Percentiles rank a stretch among this genome's conserved stretches.
Conservation (phyloP, 2,888 invertebrate species). For the Hirtodrosophila histrioides region DNA sequence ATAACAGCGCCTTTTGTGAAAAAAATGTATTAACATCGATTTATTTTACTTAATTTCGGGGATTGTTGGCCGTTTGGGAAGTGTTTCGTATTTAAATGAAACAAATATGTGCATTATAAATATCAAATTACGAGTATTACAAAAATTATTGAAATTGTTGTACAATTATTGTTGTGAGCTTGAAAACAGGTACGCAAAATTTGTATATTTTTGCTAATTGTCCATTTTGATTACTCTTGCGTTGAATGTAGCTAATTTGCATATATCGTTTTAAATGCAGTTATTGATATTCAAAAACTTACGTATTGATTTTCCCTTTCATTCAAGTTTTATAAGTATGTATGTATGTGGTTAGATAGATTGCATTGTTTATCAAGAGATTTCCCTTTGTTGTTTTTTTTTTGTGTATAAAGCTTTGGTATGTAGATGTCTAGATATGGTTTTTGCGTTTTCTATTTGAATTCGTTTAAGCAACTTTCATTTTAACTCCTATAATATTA, state of each 20-base stretch:
- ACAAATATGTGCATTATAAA: slow-evolving; percentile 41
- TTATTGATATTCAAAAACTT: slow-evolving; percentile 65
- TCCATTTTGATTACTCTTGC: slow-evolving; percentile 44
- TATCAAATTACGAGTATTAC: slow-evolving; percentile 34
- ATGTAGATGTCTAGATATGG: slow-evolving; percentile 41
- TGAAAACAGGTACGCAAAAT: slow-evolving; percentile 27
- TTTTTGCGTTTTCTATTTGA: slow-evolving; percentile 35
- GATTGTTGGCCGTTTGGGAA: slow-evolving; percentile 71
- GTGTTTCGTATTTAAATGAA: slow-evolving; percentile 27
- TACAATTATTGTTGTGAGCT: slow-evolving; percentile 57
- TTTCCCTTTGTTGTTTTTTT: slow-evolving; percentile 3
- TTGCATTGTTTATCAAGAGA: slow-evolving; percentile 9
- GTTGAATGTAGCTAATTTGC: slow-evolving; percentile 21
- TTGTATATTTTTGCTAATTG: slow-evolving; percentile 18
- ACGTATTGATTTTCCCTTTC: slow-evolving; percentile 45
- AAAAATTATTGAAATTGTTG: slow-evolving; percentile 46
- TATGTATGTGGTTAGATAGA: slow-evolving; percentile 31
- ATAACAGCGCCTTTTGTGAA: slow-evolving; percentile 56
- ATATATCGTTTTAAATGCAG: slow-evolving; percentile 60
- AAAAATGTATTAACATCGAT: slow-evolving; percentile 45
- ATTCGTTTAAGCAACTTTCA: slow-evolving; percentile 26
- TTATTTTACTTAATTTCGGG: slow-evolving; percentile 34
- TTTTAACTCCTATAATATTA: slow-evolving; percentile 14
- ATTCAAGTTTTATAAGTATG: slow-evolving; percentile 25
- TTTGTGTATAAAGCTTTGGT: slow-evolving; percentile 41